Conservation (phyloP, 2,113 vertebrate genomes). For the Peromyscus californicus region DNA sequence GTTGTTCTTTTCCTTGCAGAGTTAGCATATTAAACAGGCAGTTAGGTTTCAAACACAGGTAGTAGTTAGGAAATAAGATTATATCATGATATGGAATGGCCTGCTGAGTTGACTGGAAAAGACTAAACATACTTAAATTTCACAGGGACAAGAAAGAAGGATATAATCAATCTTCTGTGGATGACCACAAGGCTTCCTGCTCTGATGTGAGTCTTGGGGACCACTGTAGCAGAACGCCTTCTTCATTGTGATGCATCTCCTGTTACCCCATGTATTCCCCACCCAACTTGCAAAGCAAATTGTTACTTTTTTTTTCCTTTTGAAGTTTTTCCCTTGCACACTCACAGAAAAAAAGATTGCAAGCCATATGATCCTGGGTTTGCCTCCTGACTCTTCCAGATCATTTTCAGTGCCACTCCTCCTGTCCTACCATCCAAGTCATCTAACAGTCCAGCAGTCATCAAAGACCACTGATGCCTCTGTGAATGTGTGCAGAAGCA, state of each 20-base stretch:
- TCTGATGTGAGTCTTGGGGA: not conserved
- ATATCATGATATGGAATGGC: not conserved
- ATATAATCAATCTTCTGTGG: not conserved
- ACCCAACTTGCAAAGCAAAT: not conserved
- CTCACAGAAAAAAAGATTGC: not conserved
- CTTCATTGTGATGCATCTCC: not conserved
- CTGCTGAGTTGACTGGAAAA: not conserved
- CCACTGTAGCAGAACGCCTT: not conserved
- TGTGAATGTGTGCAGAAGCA: not conserved
- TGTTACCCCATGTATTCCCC: not conserved
- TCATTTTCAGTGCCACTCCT: not conserved
- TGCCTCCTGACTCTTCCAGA: accelerated
- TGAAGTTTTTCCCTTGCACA: not conserved
- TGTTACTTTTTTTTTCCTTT: not conserved
- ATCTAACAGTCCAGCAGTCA: not conserved
- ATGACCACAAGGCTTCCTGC: no score
- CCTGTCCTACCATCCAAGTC: accelerated
- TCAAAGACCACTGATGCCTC: not conserved
- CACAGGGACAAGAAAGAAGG: not conserved
- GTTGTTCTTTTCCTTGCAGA: not conserved
- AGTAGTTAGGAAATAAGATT: not conserved
- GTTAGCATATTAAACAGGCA: not conserved
- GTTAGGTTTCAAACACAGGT: not conserved
- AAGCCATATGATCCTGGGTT: accelerated
- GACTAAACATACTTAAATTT: not conserved